Evolutionary conservation across 2,888 invertebrate species (phyloP), one percentile per base, ranked within the genome.

Genomic region (Electrophaes corylata): DNA sequence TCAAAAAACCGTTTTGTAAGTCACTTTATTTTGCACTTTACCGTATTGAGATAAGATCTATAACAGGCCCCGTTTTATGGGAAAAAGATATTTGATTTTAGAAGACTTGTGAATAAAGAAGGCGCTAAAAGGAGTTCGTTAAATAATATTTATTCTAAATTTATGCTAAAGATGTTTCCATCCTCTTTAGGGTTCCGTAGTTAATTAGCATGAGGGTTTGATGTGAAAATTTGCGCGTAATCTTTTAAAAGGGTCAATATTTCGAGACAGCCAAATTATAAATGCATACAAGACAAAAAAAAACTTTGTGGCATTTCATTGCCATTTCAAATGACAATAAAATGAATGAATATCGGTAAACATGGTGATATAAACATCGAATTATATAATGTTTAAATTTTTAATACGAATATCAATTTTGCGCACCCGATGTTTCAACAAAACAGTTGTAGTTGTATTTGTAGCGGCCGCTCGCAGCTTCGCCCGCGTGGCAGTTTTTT

Each of bases 101-200:
- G 12, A 35, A 14, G 6, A 14, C 3, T 26, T 14, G 18, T 49
- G 12, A 84, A 86, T 81, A 81, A 86, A 63, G 40, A 87, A 87
- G 88, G 87, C 86, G 87, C 84, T 87, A 88, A 88, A 86, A 88
- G 83, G 84, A 81, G 79, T 79, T 73, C 67, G 66, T 73, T 76
- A 75, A 75, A 75, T 78, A 75, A 33, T 26, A 26, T 76, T 75
- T 69, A 64, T 35, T 48, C 11, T 67, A 69, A 43, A 71, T 77
- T 57, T 46, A 26, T 49, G 20, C 37, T 57, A 46, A 51, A 49
- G 50, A 63, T 44, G 65, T 68, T 48, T 51, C 62, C 62, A 45
- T 46, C 31, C 52, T 16, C 44, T 45, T 58, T 58, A 53, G 56
- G 54, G 57, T 58, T 45, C 48, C 35, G 47, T 50, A 60, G 1